phyloP scores from a whole-genome alignment of 2,113 vertebrate species.

The Mormyrus lacerda region DNA sequence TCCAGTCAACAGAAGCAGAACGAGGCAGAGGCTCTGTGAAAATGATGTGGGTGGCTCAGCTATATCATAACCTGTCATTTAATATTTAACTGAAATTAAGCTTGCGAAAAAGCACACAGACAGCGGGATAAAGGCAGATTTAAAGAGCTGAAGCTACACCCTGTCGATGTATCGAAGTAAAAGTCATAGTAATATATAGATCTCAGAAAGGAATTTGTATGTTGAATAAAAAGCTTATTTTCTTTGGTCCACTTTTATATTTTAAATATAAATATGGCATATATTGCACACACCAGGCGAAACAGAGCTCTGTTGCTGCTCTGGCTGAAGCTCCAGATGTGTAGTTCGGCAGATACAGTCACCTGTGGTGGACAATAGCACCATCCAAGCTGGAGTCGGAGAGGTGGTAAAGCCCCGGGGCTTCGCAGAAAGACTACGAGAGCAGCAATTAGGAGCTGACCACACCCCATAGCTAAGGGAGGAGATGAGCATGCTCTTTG shows the following conservation, averaged over 20 bases:
- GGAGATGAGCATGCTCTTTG: background rate
- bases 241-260: background rate
- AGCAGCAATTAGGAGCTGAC: background rate
- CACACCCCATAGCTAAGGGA: background rate
- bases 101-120: background rate
- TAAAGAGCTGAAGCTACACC: background rate
- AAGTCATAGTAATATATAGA: background rate
- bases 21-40: background rate
- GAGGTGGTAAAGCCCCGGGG: background rate
- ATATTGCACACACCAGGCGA: background rate
- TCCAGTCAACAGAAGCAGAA: background rate
- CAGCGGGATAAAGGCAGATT: background rate
- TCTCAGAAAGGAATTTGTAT: background rate
- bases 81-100: background rate
- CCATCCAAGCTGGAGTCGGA: background rate
- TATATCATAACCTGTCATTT: background rate
- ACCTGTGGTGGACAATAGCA: background rate
- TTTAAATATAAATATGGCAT: background rate
- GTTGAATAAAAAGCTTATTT: background rate
- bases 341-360: background rate
- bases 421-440: background rate
- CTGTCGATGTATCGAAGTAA: background rate
- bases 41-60: background rate
- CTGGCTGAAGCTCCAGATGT: background rate
- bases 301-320: background rate